Evolutionary conservation across 2,888 invertebrate species (phyloP).

Genomic region (Bembecia ichneumoniformis): DNA sequence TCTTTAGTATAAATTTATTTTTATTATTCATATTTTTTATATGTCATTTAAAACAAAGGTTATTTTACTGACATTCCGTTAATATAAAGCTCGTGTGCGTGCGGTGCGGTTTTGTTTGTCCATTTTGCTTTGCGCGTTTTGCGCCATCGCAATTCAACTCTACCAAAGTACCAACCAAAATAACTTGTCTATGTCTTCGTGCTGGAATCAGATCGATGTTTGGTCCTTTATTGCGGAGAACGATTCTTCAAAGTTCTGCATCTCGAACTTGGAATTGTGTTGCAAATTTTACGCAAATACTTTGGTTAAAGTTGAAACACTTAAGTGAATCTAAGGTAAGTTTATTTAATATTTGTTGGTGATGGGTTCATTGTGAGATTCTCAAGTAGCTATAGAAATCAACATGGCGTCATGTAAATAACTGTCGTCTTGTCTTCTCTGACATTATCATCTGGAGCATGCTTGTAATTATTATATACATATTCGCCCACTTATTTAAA

Average conservation of each 20-base stretch:
- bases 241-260: constrained; percentile 78
- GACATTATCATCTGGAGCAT: neutral
- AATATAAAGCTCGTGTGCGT: too few relatives aligned
- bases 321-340: constrained; percentile 67
- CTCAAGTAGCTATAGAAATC: constrained; percentile 47
- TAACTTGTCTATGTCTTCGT: constrained; percentile 29
- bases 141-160: constrained; percentile 38
- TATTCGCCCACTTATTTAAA: too few relatives aligned
- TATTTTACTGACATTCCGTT: neutral
- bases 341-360: constrained; percentile 27
- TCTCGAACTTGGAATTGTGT: constrained; percentile 79
- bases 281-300: constrained; percentile 71
- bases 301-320: constrained; percentile 76
- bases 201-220: constrained; percentile 77
- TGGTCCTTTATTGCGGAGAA: constrained; percentile 76
- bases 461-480: too few relatives aligned
- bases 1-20: too few relatives aligned
- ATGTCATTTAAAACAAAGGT: neutral
- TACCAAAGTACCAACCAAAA: constrained; percentile 34
- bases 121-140: constrained; percentile 2
- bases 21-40: neutral
- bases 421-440: constrained; percentile 21
- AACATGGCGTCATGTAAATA: constrained; percentile 73
- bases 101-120: too few relatives aligned
- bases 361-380: constrained; percentile 42